Conservation (phyloP, 92 coral and sea anemone genomes). For the Isaurus tuberculatus region DNA sequence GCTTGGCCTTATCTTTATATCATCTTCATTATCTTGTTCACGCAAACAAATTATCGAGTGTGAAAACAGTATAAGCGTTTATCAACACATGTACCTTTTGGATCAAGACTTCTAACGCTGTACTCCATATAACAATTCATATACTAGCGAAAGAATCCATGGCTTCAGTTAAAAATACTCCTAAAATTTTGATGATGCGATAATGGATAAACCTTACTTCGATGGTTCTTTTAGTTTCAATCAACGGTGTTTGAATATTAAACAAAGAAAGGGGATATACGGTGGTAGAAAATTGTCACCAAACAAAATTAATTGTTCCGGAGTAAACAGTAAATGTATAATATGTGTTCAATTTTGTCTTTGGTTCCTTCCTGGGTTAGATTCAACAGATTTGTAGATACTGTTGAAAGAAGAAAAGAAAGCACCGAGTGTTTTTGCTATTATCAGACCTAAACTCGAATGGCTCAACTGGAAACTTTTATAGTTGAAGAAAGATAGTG, state of each 20-base stretch:
- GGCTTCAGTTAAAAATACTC: not conserved
- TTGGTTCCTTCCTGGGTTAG: conserved; percentile 34
- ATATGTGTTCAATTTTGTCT: not conserved
- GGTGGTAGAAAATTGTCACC: conserved; percentile 1
- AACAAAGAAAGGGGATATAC: conserved; percentile 6
- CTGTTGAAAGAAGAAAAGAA: not conserved
- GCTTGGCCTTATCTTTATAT: conserved; percentile 25
- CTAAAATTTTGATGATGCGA: not conserved
- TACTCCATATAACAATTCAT: not conserved
- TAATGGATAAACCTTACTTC: not conserved
- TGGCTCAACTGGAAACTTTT: not conserved
- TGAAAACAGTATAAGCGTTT: conserved; percentile 37
- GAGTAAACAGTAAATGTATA: conserved; percentile 23
- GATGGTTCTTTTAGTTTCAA: not conserved
- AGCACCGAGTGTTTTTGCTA: too few relatives aligned
- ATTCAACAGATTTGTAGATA: not conserved
- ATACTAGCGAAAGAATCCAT: not conserved
- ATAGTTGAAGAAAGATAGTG: not conserved
- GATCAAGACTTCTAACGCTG: not conserved
- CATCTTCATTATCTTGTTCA: conserved; percentile 58
- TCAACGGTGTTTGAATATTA: not conserved
- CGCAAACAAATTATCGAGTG: conserved; percentile 65
- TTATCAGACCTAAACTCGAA: not conserved
- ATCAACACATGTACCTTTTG: not conserved
- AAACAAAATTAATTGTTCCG: conserved; percentile 38